Evolutionary conservation across 2,113 vertebrate species (phyloP), one percentile per base, ranked within the genome.

Genomic region (Lepus americanus): DNA sequence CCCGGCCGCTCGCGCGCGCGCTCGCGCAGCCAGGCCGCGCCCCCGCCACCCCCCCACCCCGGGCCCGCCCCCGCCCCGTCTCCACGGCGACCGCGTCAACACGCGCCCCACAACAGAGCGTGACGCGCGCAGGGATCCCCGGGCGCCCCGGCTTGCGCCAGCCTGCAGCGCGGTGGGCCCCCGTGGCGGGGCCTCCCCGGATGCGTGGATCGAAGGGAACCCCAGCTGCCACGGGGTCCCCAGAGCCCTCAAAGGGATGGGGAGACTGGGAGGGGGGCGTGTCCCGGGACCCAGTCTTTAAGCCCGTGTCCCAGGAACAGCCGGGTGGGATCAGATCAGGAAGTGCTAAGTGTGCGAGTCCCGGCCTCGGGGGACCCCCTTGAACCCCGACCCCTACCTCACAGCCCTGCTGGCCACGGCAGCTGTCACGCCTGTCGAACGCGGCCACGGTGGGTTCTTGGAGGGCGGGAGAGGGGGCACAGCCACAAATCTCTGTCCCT

Each of bases 21-120:
- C 44, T 44, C 44, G 44, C 44, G 44, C 66, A 0, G 77, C 49
- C 76, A 27, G 94, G 82, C 96, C 82, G 77, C 92, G 72, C 96
- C 94, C 73, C 84, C 44, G 44, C 61, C 3, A 16, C 2, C 5
- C 39, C 73, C 44, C 36, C 87, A 76, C 86, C 76, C 16, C 12
- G 9, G 59, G 51, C 25, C 84, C 95, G 91, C 93, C 95, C 63
- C 92, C 39, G 76, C 82, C 33, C 55, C 4, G 95, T 96, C 91
- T 80, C 97, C 97, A 1, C 0, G 93, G 96, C 96, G 69, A 98
- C 97, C 39, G 63, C 59, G 87, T 94, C 96, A 97, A 97, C 95
- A 96, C 59, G 59, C 90, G 36, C 70, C 0, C 13, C 96, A 94
- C 92, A 80, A 95, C 94, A 87, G 92, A 0, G 74, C 49, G 80